phyloP scores from a whole-genome alignment of 1,140 invertebrate species.

The Lineus longissimus region DNA sequence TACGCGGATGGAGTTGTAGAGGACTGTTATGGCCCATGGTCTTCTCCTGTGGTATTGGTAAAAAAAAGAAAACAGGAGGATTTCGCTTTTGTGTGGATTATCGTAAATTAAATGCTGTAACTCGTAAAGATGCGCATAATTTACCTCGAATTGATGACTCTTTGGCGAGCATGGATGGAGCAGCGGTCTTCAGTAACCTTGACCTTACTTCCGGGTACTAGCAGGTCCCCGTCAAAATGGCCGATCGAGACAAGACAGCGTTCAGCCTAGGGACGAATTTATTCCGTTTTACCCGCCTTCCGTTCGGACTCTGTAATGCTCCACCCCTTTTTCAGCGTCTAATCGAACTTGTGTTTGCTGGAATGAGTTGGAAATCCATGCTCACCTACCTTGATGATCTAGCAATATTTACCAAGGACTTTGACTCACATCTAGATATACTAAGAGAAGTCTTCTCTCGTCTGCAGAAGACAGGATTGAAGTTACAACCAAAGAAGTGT shows the following conservation, averaged over 20 bases:
- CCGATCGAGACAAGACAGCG: conserved; percentile 41
- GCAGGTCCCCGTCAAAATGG: background rate
- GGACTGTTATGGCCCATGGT: background rate
- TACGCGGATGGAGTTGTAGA: background rate
- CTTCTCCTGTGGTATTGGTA: background rate
- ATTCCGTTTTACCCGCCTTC: conserved; percentile 18
- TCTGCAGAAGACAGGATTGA: conserved; percentile 13
- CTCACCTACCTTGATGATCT: conserved; percentile 19
- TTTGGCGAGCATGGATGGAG: conserved; percentile 42
- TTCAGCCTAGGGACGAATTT: conserved; percentile 15
- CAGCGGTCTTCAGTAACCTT: conserved; percentile 54
- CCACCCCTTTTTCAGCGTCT: conserved; percentile 31
- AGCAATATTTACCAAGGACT: conserved; percentile 19
- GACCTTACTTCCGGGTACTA: conserved; percentile 13
- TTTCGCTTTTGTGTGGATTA: conserved; percentile 54
- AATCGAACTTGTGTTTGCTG: conserved; percentile 24
- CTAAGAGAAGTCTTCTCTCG: conserved; percentile 17
- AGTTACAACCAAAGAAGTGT: conserved; percentile 24
- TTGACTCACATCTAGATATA: conserved; percentile 12
- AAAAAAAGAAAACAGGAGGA: conserved; percentile 19
- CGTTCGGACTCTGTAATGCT: conserved; percentile 19
- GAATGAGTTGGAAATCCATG: conserved; percentile 11
- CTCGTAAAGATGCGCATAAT: conserved; percentile 55
- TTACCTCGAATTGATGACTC: conserved; percentile 56
- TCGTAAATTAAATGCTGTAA: conserved; percentile 51